phyloP scores from a whole-genome alignment of 2,113 vertebrate species.

The Corapipo altera region DNA sequence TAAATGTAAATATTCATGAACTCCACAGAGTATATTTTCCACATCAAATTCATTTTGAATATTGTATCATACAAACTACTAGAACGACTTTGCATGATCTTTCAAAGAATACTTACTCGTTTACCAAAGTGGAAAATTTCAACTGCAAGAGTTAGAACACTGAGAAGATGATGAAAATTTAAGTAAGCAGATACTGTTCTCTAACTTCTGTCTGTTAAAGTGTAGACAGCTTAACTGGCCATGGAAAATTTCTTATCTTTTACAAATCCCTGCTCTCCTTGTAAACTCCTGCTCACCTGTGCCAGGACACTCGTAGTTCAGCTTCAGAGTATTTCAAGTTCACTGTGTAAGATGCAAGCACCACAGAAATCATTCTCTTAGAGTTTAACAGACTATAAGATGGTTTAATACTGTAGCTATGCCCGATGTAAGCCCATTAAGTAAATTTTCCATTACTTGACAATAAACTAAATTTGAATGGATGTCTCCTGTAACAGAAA shows the following conservation, averaged over 20 bases:
- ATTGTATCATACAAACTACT: constrained; percentile 44
- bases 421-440: neutral
- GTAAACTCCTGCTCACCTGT: neutral
- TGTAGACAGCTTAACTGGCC: neutral
- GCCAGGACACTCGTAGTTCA: neutral
- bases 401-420: neutral
- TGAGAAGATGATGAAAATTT: neutral
- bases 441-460: neutral
- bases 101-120: neutral
- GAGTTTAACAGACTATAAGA: neutral
- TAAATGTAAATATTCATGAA: constrained; percentile 50
- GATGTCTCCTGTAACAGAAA: neutral
- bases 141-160: neutral
- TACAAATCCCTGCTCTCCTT: neutral
- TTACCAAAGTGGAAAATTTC: neutral
- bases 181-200: neutral
- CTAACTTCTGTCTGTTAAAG: neutral
- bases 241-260: neutral
- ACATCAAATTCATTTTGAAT: constrained; percentile 14
- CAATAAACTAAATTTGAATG: neutral
- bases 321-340: neutral
- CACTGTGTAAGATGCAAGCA: neutral
- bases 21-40: constrained; percentile 1
- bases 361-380: neutral
- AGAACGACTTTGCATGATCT: constrained; percentile 6